Evolutionary conservation across 2,888 invertebrate species (phyloP), one percentile per base, ranked within the genome.

Genomic region (Tridacna crocea): DNA sequence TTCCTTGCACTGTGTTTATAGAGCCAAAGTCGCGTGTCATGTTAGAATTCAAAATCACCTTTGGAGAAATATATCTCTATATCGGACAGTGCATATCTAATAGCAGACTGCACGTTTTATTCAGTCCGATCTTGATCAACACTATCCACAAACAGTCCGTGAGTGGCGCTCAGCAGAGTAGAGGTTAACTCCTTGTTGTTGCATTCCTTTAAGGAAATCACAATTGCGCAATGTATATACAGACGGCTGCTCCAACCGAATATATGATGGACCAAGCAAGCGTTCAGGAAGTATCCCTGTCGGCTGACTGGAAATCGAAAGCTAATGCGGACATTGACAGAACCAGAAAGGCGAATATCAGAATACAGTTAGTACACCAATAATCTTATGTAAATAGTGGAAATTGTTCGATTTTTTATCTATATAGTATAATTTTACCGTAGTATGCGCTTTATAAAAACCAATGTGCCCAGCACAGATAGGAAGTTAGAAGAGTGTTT

Each of bases 331-430:
- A 76, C 24, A 82, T 82, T 8, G 73, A 82, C 46, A 36, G 66
- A 11, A 63, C 73, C 0, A 66, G 82, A 24, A 82, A 79, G 47
- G 79, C 82, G 6, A 74, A 82, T 60, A 60, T 82, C n/a, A 76
- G 24, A 46, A 51, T 55, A 65, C 36, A 66, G 66, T 66, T 0
- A 66, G 66, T 66, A 19, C 13, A 27, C 61, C 4, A 1, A 22
- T 55, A 19, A n/a, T 10, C n/a, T 55, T 55, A 55, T 55, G 63
- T 63, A 13, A 63, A 36, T 36, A 36, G 8, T 58, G 1, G 36
- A n/a, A n/a, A 58, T 10, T 58, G 58, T 3, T 58, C 58, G 19
- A n/a, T 58, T 19, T 19, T 19, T 58, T 3, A n/a, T n/a, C n/a
- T n/a, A n/a, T n/a, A 2, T 19, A n/a, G 58, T 4, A 19, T 10